Conservation (phyloP, 2,113 vertebrate species). For the Origma solitaria region DNA sequence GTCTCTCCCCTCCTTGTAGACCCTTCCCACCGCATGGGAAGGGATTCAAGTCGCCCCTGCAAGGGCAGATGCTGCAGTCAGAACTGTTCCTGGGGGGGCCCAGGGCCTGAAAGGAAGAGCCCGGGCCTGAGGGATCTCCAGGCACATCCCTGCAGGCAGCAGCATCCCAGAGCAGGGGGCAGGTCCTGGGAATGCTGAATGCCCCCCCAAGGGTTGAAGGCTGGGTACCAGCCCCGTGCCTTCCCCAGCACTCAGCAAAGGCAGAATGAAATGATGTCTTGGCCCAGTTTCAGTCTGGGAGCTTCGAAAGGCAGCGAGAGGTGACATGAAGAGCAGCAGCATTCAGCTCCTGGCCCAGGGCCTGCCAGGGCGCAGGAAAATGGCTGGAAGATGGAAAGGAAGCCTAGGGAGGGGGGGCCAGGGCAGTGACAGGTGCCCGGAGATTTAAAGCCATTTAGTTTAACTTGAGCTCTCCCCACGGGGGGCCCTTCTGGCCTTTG, state of each 20-base stretch:
- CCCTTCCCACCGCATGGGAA: background rate
- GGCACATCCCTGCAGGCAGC: background rate
- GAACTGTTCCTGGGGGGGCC: background rate
- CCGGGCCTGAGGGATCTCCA: fast-evolving
- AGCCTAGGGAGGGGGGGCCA: fast-evolving
- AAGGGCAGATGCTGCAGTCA: fast-evolving
- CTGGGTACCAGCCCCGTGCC: background rate
- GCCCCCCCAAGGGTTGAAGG: no score
- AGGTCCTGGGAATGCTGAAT: background rate
- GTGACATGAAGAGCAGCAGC: fast-evolving
- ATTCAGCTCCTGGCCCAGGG: fast-evolving
- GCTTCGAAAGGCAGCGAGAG: background rate
- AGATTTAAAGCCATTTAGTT: constrained; percentile 47
- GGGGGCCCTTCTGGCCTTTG: constrained; percentile 14
- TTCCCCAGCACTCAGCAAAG: background rate
- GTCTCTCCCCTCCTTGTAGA: background rate
- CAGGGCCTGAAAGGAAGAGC: background rate
- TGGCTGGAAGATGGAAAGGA: background rate
- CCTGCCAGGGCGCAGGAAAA: background rate
- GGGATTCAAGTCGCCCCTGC: fast-evolving
- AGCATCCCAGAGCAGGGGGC: background rate
- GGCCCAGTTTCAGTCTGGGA: fast-evolving
- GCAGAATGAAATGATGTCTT: fast-evolving
- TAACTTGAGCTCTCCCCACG: background rate
- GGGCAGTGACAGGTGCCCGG: background rate